Conservation (phyloP, 2,797 vertebrate species). For the Catharus ustulatus region DNA sequence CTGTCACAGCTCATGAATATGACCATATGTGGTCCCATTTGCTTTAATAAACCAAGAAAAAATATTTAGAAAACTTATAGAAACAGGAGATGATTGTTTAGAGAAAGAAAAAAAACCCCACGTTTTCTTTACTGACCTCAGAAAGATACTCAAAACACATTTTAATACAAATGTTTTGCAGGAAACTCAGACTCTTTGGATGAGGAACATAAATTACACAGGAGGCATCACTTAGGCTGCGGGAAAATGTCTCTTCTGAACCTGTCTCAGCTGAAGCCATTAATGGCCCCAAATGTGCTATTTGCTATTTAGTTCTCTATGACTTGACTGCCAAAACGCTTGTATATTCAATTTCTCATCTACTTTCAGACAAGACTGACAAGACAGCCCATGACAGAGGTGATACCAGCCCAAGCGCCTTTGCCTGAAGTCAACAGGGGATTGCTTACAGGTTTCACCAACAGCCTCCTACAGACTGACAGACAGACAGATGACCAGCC, state of each 20-base stretch:
- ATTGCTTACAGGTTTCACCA: not conserved
- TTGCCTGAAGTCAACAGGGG: not conserved
- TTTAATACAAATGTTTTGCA: not conserved
- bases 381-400: not conserved
- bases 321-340: not conserved
- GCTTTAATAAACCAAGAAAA: not conserved
- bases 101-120: not conserved
- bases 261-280: not conserved
- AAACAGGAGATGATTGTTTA: not conserved
- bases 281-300: not conserved
- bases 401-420: not conserved
- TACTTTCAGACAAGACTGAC: not conserved
- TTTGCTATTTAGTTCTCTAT: not conserved
- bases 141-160: not conserved
- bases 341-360: not conserved
- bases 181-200: not conserved
- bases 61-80: not conserved
- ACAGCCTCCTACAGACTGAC: not conserved
- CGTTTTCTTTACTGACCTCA: not conserved
- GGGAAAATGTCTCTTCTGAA: not conserved
- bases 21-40: not conserved
- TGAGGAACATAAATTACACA: not conserved
- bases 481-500: not conserved
- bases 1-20: not conserved
- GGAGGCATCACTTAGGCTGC: not conserved